Evolutionary conservation across 2,113 vertebrate species (phyloP).

Genomic region (Calidris pugnax): DNA sequence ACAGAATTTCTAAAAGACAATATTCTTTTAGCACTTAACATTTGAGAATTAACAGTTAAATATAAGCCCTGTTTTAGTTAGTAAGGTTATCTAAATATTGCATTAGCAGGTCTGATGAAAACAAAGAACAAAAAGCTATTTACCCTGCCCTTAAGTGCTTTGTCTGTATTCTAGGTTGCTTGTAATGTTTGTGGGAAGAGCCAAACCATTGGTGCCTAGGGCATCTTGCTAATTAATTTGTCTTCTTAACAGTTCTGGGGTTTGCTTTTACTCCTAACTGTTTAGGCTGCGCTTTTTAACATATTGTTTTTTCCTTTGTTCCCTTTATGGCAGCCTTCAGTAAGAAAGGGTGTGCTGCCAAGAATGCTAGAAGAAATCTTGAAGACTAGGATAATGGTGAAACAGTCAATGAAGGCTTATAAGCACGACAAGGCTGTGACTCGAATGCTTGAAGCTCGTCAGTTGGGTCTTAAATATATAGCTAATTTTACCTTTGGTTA

Average conservation of each 20-base stretch:
- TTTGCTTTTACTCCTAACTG: not conserved
- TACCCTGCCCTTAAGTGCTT: not conserved
- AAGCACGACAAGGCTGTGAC: slow-evolving; percentile 88
- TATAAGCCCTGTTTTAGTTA: not conserved
- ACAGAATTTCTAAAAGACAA: not conserved
- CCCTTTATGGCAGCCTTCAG: slow-evolving; percentile 79
- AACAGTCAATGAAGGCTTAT: slow-evolving; percentile 90
- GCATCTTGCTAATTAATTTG: not conserved
- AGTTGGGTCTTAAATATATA: slow-evolving; percentile 96
- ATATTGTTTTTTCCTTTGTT: not conserved
- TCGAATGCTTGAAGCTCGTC: slow-evolving; percentile 91
- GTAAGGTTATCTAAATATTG: not conserved
- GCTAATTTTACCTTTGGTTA: slow-evolving; percentile 97
- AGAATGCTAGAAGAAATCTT: slow-evolving; percentile 97
- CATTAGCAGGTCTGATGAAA: not conserved
- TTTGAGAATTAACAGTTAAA: not conserved
- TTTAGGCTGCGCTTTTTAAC: not conserved
- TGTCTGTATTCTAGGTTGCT: not conserved
- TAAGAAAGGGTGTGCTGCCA: slow-evolving; percentile 93
- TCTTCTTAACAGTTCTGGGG: not conserved
- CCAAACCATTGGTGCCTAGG: not conserved
- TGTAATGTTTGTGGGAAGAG: not conserved
- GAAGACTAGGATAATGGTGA: slow-evolving; percentile 95
- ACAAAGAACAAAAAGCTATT: not conserved
- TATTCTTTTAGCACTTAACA: not conserved